Base-by-base conservation (phyloP, 2,888 invertebrate species). In the Drosophila greeni region DNA sequence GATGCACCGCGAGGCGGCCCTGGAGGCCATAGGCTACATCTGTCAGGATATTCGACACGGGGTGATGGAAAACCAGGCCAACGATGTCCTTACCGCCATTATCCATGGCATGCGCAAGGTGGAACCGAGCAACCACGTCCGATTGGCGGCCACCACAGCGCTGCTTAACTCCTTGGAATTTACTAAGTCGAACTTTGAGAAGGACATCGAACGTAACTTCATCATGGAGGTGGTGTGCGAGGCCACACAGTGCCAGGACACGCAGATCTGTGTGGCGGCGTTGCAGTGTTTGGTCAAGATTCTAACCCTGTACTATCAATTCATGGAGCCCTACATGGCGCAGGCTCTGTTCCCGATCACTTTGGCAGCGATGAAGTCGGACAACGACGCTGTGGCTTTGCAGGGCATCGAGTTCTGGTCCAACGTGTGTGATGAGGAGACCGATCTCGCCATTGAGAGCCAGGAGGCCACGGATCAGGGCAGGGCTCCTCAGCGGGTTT, bases 321-420 rank as follows among this genome's bases (percentile, higher is more conserved):
- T 96, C 87, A 99, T 99, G 99, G 98, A 99, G 88, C 95, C 96
- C 14, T 99, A 99, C 87, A 99, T 99, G 99, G 97, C 95, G 0
- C 96, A 95, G 86, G 99, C 99, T 14, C 90, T 99, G 18, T 99
- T 99, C 89, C 97, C 99, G 29, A 99, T 99, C 62, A 98, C 99
- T 9, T 90, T 99, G 86, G 97, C 98, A 89, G 98, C 99, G 11
- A 99, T 99, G 97, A 97, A 97, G 88, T 96, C 96, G 18, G 97
- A 97, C 72, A 93, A 95, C 73, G 98, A 99, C 90, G 98, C 98
- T 79, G 95, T 99, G 55, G 95, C 97, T 18, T 91, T 99, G 59
- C 99, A 99, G 91, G 99, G 99, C 75, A 99, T 99, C 87, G 99
- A 99, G 89, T 99, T 99, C 90, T 99, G 99, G 99, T 99, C 98